A percentile compares a stretch with the other conserved stretches of the same genome.
These are phyloP conservation scores for Grus americana DNA, from an alignment of 2,113 vertebrate species.

Conservation along the genomic window DNA sequence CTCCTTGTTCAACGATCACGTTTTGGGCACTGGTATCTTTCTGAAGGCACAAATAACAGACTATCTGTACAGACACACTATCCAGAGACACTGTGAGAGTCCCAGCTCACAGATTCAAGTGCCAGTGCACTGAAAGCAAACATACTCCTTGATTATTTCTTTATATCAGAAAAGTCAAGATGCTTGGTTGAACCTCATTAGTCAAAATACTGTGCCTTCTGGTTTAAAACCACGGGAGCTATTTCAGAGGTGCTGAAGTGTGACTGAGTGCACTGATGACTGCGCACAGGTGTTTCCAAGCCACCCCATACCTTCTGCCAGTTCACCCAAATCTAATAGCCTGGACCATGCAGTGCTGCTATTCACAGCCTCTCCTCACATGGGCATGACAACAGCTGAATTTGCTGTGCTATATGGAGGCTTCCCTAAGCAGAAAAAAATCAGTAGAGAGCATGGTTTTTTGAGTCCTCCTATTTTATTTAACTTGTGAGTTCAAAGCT, in stretches of 20 bases:
- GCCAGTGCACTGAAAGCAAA: not conserved
- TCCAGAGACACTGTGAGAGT: not conserved
- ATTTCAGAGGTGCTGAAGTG: not conserved
- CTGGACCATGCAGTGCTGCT: not conserved
- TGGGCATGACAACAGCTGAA: not conserved
- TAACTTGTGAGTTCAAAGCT: not conserved
- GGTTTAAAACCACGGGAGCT: not conserved
- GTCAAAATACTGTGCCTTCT: not conserved
- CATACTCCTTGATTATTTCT: not conserved
- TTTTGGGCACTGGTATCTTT: not conserved
- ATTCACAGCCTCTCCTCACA: not conserved
- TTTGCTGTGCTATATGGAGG: not conserved
- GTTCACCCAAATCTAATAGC: not conserved
- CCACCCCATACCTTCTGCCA: not conserved
- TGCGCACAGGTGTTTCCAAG: constrained; percentile 8
- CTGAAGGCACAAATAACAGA: not conserved
- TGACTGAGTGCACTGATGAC: not conserved
- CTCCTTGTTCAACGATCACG: not conserved
- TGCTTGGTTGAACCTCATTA: not conserved
- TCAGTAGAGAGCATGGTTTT: not conserved
- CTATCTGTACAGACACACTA: not conserved
- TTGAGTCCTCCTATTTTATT: not conserved
- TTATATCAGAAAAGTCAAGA: not conserved
- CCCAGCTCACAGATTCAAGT: not conserved
- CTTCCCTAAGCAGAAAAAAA: not conserved